Base-by-base conservation (phyloP, 2,797 vertebrate genomes). In the Rhinella marina region DNA sequence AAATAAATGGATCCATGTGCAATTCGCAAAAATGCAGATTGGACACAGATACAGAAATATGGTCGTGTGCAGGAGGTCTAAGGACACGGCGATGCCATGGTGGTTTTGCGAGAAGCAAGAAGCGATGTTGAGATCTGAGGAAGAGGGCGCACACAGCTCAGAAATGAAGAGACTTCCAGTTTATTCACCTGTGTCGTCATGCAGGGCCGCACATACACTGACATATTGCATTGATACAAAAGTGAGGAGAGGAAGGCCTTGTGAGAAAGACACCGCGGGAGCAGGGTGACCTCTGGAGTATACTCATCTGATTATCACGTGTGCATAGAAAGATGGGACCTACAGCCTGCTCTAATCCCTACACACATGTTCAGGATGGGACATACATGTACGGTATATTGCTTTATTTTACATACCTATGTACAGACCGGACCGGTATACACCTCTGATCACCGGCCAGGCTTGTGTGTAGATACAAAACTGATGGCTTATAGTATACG, bases 141-240 rank as follows among this genome's bases (percentile, higher is more conserved):
- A 41, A 72, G 29, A 73, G 50, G 29, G 50, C 19, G 41, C 27
- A 29, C 57, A 25, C 23, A 85, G 12, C 25, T 19, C 73, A 77
- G 11, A 52, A 23, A 27, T 23, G 19, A 61, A 64, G 48, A 85
- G 84, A 48, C 29, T 56, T 25, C 19, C 73, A 16, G 14, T 87
- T 87, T 87, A 87, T 87, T 87, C 48, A 56, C 50, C 50, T 29
- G 61, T 77, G 59, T 56, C 0, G 23, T 56, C 86, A 87, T 87
- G 86, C 86, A 78, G 27, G 81, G 81, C n/a, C 41, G 25, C 52
- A 83, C 25, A 78, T 56, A 77, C 59, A 82, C 57, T 75, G 27
- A 76, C 54, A 80, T 87, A 87, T 83, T 87, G 86, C 86, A 78
- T 87, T 57, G 57, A 77, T 79, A 86, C 64, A 86, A 41, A 70